Evolutionary conservation across 2,113 vertebrate genomes (phyloP), one percentile per base, ranked within the genome.

Genomic region (Panthera uncia): DNA sequence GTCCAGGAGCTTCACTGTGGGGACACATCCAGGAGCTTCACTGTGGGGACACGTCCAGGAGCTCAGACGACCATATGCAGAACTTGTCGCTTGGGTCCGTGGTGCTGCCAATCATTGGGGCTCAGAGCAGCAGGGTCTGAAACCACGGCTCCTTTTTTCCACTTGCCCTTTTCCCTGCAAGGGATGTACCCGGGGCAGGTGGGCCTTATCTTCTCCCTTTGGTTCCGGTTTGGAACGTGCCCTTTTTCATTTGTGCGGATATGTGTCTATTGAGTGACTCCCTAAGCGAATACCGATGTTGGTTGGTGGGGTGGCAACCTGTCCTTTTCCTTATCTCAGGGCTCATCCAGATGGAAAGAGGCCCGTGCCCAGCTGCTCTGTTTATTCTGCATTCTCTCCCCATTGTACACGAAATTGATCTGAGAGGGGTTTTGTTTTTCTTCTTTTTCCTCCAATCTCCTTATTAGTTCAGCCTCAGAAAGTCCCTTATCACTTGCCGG

Each of bases 401-500:
- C 88, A 45, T 88, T 91, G 83, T 94, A 83, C 88, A 7, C 63
- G 61, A n/a, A 82, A 96, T 97, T 41, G 57, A 97, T 96, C 87
- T 87, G 86, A 63, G 71, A 31, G 69, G 23, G 31, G 38, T 25
- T 31, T 86, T 97, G 74, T 95, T 95, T 98, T 95, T 21, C 94
- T 76, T 68, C 69, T 94, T 94, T 97, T 97, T 90, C 73, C 94
- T 98, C 90, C 97, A 97, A 95, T 97, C 94, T 97, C 78, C 95
- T 97, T 97, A 97, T 98, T 97, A 95, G 33, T 13, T 97, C 98
- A 98, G 96, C 87, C 82, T 96, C 96, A 97, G 92, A 94, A 85
- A 78, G 91, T 73, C 96, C 93, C 96, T 98, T 98, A 97, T 98
- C 97, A 36, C 50, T 31, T 31, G 97, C 96, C 89, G 68, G 78